Evolutionary conservation across 2,888 invertebrate genomes (phyloP).

Genomic region (Ceramica pisi): DNA sequence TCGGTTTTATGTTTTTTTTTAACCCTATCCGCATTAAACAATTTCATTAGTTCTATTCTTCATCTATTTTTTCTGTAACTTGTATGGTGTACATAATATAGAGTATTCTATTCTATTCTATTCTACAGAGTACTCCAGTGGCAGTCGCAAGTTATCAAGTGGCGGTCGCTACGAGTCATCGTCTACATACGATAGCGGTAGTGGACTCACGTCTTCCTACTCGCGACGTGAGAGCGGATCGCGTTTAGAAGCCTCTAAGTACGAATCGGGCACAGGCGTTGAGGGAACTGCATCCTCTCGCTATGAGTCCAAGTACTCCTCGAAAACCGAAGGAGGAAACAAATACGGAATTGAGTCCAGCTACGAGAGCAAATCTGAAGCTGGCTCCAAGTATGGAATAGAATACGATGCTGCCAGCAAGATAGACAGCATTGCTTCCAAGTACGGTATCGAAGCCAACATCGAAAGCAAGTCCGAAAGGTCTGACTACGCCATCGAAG

Average conservation of each 20-base stretch:
- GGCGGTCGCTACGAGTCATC: slow-evolving; percentile 85
- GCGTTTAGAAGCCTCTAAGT: slow-evolving; percentile 78
- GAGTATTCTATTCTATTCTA: too few species aligned
- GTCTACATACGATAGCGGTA: slow-evolving; percentile 75
- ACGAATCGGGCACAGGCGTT: slow-evolving; percentile 77
- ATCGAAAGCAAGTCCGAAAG: slow-evolving; percentile 64
- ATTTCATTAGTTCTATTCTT: too few species aligned
- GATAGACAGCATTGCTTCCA: slow-evolving; percentile 78
- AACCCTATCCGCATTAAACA: too few species aligned
- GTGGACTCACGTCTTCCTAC: slow-evolving; percentile 78
- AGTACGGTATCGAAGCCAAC: slow-evolving; percentile 78
- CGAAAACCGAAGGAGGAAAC: slow-evolving; percentile 65
- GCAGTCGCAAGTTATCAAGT: slow-evolving; percentile 80
- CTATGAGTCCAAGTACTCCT: slow-evolving; percentile 84
- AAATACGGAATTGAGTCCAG: slow-evolving; percentile 78
- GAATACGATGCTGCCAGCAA: slow-evolving; percentile 72
- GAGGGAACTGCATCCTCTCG: slow-evolving; percentile 81
- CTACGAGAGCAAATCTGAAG: slow-evolving; percentile 78
- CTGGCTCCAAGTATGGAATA: slow-evolving; percentile 75
- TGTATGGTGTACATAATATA: too few species aligned
- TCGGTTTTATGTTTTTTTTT: too few species aligned
- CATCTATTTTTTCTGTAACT: too few species aligned
- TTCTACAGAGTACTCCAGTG: slow-evolving; percentile 86
- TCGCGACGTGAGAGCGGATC: slow-evolving; percentile 86
- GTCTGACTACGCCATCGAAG: slow-evolving; percentile 64